A percentile compares a stretch with the other conserved stretches of the same genome.
phyloP scores from a whole-genome alignment of 2,797 vertebrate genomes.

The Caiman crocodilus region DNA sequence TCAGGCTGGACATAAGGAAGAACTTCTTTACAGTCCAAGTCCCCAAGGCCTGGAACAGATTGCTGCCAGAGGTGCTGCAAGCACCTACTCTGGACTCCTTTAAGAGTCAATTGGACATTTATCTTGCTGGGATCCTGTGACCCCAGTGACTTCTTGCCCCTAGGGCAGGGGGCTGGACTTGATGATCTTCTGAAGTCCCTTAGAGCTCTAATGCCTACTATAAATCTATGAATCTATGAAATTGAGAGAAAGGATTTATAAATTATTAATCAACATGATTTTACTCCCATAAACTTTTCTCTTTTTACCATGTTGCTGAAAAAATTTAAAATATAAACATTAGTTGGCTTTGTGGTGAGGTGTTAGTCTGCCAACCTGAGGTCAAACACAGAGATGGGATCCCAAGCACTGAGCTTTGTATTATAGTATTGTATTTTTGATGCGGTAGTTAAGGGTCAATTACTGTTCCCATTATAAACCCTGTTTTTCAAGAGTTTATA shows the following conservation, averaged over 20 bases:
- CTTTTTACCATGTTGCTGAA: slow-evolving; percentile 63
- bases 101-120: too few species aligned
- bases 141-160: too few species aligned
- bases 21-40: too few species aligned
- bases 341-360: slow-evolving; percentile 83
- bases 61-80: too few species aligned
- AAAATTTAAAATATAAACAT: slow-evolving; percentile 78
- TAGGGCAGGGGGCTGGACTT: too few species aligned
- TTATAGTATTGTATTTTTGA: slow-evolving; percentile 85
- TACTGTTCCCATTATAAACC: slow-evolving; percentile 86
- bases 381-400: slow-evolving; percentile 78
- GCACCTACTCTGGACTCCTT: too few species aligned
- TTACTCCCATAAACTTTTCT: slow-evolving; percentile 44
- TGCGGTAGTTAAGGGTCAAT: slow-evolving; percentile 82
- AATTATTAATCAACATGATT: slow-evolving; percentile 34
- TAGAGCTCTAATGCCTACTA: too few species aligned
- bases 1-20: too few species aligned
- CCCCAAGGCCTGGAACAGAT: too few species aligned
- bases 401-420: slow-evolving; percentile 77
- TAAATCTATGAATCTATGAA: not conserved
- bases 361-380: slow-evolving; percentile 82
- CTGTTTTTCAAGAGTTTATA: slow-evolving; percentile 83
- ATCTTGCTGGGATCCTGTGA: too few species aligned
- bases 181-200: too few species aligned
- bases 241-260: slow-evolving; percentile 27